These are phyloP conservation scores for Lithobius niger DNA, from an alignment of 1,140 invertebrate genomes.

Conservation along the genomic window DNA sequence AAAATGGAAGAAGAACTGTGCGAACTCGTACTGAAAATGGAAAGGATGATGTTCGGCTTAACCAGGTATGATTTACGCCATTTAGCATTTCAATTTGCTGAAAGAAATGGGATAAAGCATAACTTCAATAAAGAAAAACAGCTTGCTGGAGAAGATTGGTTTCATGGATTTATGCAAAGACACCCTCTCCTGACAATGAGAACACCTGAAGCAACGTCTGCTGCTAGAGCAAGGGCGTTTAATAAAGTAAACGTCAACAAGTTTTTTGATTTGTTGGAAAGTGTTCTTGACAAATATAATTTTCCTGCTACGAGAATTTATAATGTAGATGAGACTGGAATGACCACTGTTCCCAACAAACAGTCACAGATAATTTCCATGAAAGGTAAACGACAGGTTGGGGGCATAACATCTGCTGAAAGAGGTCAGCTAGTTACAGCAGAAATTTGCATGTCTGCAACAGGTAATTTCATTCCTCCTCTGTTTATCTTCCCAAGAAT, in stretches of 20 bases:
- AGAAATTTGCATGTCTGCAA: not conserved
- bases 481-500: constrained; percentile 1
- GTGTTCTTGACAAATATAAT: not conserved
- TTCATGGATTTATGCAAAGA: constrained; percentile 6
- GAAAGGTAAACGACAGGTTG: constrained; percentile 13
- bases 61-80: no score
- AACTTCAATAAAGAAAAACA: no score
- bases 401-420: constrained; percentile 1
- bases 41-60: no score
- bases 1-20: no score
- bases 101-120: no score
- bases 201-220: not conserved
- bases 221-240: not conserved
- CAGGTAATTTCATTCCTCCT: not conserved
- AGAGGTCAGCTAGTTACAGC: not conserved
- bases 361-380: constrained; percentile 1
- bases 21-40: no score
- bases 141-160: constrained; percentile 4
- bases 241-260: constrained; percentile 9
- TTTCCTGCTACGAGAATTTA: constrained; percentile 5
- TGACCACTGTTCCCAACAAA: constrained; percentile 1
- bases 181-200: not conserved
- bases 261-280: constrained; percentile 14
- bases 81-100: no score
- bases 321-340: constrained; percentile 6